Percentiles rank a stretch among this genome's conserved stretches.
These are phyloP conservation scores for Euphydryas editha DNA, from an alignment of 2,888 invertebrate genomes.

Conservation along the genomic window DNA sequence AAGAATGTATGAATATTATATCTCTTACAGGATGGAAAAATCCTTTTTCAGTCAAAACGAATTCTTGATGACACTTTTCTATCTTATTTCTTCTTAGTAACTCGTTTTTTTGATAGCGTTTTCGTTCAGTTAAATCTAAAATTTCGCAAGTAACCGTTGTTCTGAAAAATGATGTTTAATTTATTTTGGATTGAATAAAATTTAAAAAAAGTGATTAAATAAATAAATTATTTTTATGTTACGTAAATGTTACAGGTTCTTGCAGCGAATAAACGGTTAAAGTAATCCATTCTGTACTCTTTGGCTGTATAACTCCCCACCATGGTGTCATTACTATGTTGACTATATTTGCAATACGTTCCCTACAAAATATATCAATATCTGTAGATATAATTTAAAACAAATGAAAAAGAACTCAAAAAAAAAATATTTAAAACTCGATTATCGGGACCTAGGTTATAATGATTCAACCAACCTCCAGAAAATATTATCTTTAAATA, in stretches of 20 bases:
- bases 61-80: conserved; percentile 74
- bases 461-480: no score
- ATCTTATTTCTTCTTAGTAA: conserved; percentile 60
- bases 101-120: conserved; percentile 69
- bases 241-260: conserved; percentile 78
- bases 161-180: conserved; percentile 46
- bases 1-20: no score
- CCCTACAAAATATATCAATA: no score
- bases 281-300: conserved; percentile 71
- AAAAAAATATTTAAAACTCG: background rate
- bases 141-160: conserved; percentile 74
- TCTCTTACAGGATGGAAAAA: conserved; percentile 60
- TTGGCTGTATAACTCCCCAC: conserved; percentile 75
- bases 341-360: conserved; percentile 72
- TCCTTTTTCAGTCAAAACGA: conserved; percentile 74
- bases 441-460: no score
- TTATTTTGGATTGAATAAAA: background rate
- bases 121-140: conserved; percentile 70
- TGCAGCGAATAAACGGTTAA: conserved; percentile 77
- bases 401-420: no score
- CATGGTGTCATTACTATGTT: conserved; percentile 79
- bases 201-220: background rate
- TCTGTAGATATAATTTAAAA: no score
- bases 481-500: no score
- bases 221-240: conserved; percentile 42